Base-by-base conservation (phyloP, 2,888 invertebrate genomes). In the Odontothrips loti region DNA sequence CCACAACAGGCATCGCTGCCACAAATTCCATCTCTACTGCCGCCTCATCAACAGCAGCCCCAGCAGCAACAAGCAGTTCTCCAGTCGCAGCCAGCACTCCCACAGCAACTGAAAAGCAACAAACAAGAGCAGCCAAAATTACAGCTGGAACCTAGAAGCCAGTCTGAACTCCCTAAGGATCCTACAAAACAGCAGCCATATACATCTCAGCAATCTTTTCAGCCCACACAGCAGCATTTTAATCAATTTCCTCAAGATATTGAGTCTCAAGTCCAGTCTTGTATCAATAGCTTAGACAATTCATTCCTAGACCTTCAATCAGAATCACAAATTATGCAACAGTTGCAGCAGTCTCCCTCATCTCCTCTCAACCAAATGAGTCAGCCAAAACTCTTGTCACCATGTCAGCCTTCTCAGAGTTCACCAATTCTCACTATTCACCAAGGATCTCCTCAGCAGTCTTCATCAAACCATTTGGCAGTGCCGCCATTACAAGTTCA, bases 11-110 rank as follows among this genome's bases (percentile, higher is more conserved):
- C 80, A 79, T 83, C 82, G 80, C 82, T 84, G 81, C 82, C 83
- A 82, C 85, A 58, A 58, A 58, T n/a, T 58, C 20, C 58, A 58
- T 20, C 58, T 58, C 17, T n/a, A 58, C 58, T 75, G 81, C 82
- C 80, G 81, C 84, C 80, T 23, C 83, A 43, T 80, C 83, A 80
- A 43, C 34, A 43, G 80, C 84, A 80, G 81, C 83, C 48, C 80
- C 83, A 80, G 6, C 34, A 43, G 80, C 84, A 80, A 82, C 84
- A 81, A 82, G 83, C 84, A 81, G 85, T 84, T 82, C 82, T 84
- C 81, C 85, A 83, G 82, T 85, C 84, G 82, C 85, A 84, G 82
- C 82, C 83, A 23, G 58, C 58, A 17, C 6, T 20, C 58, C 1
- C 58, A 58, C 68, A 75, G 68, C 68, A 75, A 23, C 23, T 75